Percentiles rank a stretch among this genome's conserved stretches.
Evolutionary conservation across 2,888 invertebrate species (phyloP).

Genomic region (Thymelicus sylvestris): DNA sequence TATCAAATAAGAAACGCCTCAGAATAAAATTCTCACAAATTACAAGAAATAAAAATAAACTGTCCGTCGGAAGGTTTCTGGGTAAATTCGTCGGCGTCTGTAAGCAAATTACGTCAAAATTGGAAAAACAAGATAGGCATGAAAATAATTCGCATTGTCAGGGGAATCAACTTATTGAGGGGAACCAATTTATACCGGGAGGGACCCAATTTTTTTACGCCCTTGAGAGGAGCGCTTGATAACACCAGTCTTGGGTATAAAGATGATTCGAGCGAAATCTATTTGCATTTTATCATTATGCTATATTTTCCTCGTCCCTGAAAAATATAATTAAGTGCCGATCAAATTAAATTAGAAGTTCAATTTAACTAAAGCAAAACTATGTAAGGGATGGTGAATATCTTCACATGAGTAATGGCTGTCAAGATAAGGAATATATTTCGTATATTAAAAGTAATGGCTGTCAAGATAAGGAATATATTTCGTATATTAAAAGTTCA

Average conservation of each 20-base stretch:
- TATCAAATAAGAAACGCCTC: slow-evolving; percentile 24
- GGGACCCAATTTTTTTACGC: slow-evolving; percentile 34
- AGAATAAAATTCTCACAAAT: slow-evolving; percentile 26
- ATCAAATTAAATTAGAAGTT: too few relatives aligned
- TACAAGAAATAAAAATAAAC: slow-evolving; percentile 29
- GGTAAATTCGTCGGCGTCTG: slow-evolving; percentile 39
- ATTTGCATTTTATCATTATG: slow-evolving; percentile 25
- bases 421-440: too few relatives aligned
- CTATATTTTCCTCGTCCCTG: background rate
- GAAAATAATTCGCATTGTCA: slow-evolving; percentile 74
- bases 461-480: too few relatives aligned
- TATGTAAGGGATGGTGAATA: too few relatives aligned
- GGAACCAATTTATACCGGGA: slow-evolving; percentile 31
- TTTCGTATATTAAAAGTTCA: too few relatives aligned
- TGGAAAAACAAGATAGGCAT: slow-evolving; percentile 74
- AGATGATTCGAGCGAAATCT: slow-evolving; percentile 26
- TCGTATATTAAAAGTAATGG: too few relatives aligned
- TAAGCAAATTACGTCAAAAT: slow-evolving; percentile 69
- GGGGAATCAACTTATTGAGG: slow-evolving; percentile 70
- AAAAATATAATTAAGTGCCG: too few relatives aligned
- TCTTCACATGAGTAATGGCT: too few relatives aligned
- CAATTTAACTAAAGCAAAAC: too few relatives aligned
- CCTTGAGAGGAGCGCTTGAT: slow-evolving; percentile 31
- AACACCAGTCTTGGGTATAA: slow-evolving; percentile 19
- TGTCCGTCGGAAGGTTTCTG: slow-evolving; percentile 22